These are phyloP conservation scores for Rhabdomys pumilio DNA, from an alignment of 2,797 vertebrate species.

Conservation along the genomic window DNA sequence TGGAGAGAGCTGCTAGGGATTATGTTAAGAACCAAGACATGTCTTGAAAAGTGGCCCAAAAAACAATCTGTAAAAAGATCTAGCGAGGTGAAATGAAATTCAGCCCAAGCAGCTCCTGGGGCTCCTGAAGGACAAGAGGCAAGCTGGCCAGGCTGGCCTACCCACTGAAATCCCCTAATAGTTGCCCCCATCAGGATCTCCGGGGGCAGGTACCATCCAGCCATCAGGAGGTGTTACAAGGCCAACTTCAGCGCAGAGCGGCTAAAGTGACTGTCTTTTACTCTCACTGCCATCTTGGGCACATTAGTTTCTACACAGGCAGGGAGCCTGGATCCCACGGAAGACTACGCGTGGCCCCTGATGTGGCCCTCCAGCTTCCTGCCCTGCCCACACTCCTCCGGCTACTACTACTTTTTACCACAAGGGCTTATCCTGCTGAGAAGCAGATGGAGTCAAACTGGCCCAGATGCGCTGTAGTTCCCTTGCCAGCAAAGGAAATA, in stretches of 20 bases:
- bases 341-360: not conserved
- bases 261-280: not conserved
- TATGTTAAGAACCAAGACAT: constrained; percentile 39
- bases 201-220: no score
- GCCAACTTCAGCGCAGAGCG: no score
- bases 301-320: not conserved
- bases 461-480: not conserved
- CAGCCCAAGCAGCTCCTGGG: not conserved
- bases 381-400: not conserved
- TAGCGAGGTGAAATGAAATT: not conserved
- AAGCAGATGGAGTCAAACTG: not conserved
- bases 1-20: constrained; percentile 57
- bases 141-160: fast-evolving
- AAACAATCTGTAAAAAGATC: constrained; percentile 3
- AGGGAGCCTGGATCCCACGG: not conserved
- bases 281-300: not conserved
- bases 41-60: constrained; percentile 35
- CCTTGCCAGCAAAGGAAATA: constrained; percentile 71
- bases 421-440: not conserved
- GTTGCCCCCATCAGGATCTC: not conserved
- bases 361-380: not conserved
- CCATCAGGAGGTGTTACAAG: fast-evolving
- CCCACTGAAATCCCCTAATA: no score
- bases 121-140: not conserved
- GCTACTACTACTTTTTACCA: not conserved